These are phyloP conservation scores for Neopelma chrysocephalum DNA, from an alignment of 2,797 vertebrate species.

Conservation along the genomic window DNA sequence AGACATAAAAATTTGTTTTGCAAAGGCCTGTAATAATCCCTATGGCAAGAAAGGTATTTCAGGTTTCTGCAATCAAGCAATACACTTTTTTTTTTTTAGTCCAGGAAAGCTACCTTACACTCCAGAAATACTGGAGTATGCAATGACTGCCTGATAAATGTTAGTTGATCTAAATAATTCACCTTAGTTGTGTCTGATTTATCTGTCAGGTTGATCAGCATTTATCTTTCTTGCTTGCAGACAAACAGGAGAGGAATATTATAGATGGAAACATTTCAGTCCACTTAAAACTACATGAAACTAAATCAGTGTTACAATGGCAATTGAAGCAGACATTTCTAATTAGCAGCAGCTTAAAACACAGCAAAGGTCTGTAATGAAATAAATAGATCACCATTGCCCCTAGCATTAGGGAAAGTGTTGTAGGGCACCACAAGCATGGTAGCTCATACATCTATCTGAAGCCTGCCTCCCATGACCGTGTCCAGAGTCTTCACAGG, in stretches of 20 bases:
- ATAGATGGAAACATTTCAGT: neutral
- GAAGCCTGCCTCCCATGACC: neutral
- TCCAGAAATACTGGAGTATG: neutral
- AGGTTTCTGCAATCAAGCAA: neutral
- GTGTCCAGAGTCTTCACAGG: neutral
- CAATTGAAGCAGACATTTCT: neutral
- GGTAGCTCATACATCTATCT: neutral
- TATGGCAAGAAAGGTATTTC: neutral
- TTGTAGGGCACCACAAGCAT: neutral
- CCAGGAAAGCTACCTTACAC: neutral
- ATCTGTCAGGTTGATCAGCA: neutral
- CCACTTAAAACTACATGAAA: neutral
- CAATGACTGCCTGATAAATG: neutral
- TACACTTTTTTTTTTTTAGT: neutral
- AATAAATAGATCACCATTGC: constrained; percentile 8
- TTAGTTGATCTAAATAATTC: neutral
- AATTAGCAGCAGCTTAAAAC: constrained; percentile 37
- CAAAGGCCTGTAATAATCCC: neutral
- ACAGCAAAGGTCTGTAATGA: constrained; percentile 3
- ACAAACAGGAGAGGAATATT: neutral
- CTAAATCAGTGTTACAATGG: neutral
- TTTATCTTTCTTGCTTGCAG: neutral
- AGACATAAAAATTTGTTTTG: neutral
- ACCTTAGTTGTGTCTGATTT: neutral
- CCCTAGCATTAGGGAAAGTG: neutral